Base-by-base conservation (phyloP, 2,113 vertebrate species). In the Octodon degus region DNA sequence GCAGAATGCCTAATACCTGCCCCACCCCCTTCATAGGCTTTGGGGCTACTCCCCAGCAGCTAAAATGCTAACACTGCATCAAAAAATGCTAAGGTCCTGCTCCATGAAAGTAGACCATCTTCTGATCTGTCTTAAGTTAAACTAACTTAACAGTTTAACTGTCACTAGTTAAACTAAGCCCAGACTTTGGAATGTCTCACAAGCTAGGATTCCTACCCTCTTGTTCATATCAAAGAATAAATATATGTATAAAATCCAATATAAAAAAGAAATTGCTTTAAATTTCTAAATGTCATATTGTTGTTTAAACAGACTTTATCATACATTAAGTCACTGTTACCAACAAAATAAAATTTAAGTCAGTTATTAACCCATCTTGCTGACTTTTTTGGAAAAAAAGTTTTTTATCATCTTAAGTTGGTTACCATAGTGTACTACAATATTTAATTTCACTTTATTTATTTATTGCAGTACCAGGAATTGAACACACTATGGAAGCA, bases 391-490 rank as follows among this genome's bases (percentile, higher is more conserved):
- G 20, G 19, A 76, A 94, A 84, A 83, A 27, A 55, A 37, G 37
- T 37, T 65, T 17, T 86, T 30, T 60, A 70, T 70, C 30, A 85
- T 50, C 68, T 53, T 90, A 14, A 94, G 72, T 96, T 86, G 88
- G 53, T 76, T 92, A 53, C 25, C 72, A 88, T 14, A 13, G 12
- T 74, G 22, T 86, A 84, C 55, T 27, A 67, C n/a, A 34, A 2
- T 53, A 90, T 50, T 91, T 76, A 37, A 94, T 92, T 84, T 96
- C 40, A 90, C 34, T 14, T 50, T 25, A 30, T 50, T 79, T 32
- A 77, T 77, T 22, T 12, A 37, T 25, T 74, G 40, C 34, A n/a
- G 40, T 53, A 53, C 14, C 30, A 76, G 37, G 40, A 37, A 80
- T 20, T 53, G 14, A 80, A 80, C 47, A 32, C 53, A 43, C 47